Evolutionary conservation across 2,797 vertebrate species (phyloP), one percentile per base, ranked within the genome.

Genomic region (Premnoplex brunnescens): DNA sequence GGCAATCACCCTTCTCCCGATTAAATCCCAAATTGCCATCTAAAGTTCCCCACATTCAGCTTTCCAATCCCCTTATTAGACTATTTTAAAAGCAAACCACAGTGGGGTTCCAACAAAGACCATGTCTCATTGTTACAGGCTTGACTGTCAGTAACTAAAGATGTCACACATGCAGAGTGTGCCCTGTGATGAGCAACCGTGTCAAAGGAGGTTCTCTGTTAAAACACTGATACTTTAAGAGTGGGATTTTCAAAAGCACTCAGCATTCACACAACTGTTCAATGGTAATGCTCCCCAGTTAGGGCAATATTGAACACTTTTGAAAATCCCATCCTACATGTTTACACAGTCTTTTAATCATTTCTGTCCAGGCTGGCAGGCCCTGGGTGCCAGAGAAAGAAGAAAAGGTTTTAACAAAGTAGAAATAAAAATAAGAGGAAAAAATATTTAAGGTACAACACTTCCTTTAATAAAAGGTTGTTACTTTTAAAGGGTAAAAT

Each of bases 311-410:
- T 90, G 94, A 93, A 94, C 91, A 92, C 95, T 95, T 96, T 95
- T 96, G 96, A 97, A 96, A 97, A 96, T 95, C 94, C 95, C 93
- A 95, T 93, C 96, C 96, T 95, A 91, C 95, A 51, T 95, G 95
- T 96, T 96, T 96, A 95, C 96, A 96, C 49, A 93, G 94, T 94
- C 95, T 96, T 96, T 97, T 96, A 96, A 96, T 96, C 96, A 96
- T 97, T 95, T 96, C 94, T 97, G 85, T 44, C 90, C 90, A 76
- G 95, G 93, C 86, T 96, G 84, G 93, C 81, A 96, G 80, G 91
- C 80, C 89, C 83, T 87, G 81, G 81, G 91, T 92, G 71, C 88
- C 88, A 77, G 88, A 88, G 68, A 82, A 93, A 90, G 60, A 90
- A 92, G n/a, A 81, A 93, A 96, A 89, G 66, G 54, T 85, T 96